Evolutionary conservation across 2,888 invertebrate genomes (phyloP), one percentile per base, ranked within the genome.

Genomic region (Andricus quercusramuli): DNA sequence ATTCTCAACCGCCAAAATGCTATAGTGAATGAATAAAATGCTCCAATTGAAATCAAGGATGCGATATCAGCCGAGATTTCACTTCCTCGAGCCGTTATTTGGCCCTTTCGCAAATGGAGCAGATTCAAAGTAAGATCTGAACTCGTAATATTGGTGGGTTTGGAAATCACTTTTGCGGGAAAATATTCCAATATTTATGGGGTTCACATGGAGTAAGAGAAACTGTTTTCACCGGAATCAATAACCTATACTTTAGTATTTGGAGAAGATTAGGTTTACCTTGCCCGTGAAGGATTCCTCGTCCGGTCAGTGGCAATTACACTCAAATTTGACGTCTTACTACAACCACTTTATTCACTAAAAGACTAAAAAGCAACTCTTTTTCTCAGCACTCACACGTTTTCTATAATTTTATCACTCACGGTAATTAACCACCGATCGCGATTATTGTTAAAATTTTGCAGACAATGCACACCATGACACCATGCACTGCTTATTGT

Each of bases 11-110:
- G 47, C 20, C 68, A 68, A 68, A 68, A 47, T 67, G 41, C 25
- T 68, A 15, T 22, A 17, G 22, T 8, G 59, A 22, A 59, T 59
- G 22, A 22, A 37, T 41, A 67, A 67, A 67, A 41, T 67, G 41
- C 68, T 68, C 25, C 20, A 68, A 44, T 47, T 68, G 47, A 47
- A 47, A 68, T 68, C 22, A 47, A 68, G 68, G 68, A 68, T 68
- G 47, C 64, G 22, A 6, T 22, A 62, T 22, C 62, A 25, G 3
- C 56, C 9, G 59, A 22, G 59, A 22, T 59, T 59, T 59, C 59
- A 59, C 59, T 59, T 59, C 47, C 47, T 47, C 1, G 6, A 59
- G 59, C 59, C 59, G 59, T 59, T 59, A 59, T 59, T 20, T 59
- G 59, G n/a, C 59, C 59, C 59, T 59, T 59, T 22, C 22, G 22